Base-by-base conservation (phyloP, 2,797 vertebrate genomes). In the Tapera naevia region DNA sequence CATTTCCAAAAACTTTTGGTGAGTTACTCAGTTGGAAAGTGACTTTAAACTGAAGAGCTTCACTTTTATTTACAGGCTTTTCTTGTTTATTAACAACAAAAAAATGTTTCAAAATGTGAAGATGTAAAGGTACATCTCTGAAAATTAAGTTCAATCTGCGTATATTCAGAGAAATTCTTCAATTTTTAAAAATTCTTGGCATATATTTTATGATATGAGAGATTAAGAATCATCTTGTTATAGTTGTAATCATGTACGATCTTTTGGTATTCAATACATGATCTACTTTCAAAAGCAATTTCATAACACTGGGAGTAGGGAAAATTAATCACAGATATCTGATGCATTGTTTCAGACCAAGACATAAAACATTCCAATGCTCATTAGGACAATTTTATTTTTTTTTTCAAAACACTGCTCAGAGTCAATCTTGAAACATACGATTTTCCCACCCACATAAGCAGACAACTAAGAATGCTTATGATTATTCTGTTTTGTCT, bases 251-350 rank as follows among this genome's bases (percentile, higher is more conserved):
- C 0, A 56, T 80, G 75, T 72, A 62, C 33, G 13, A 84, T 70
- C 3, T 41, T 88, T 90, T 78, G 45, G 21, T 80, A 46, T 48
- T 84, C 33, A 80, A 93, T 93, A 76, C 6, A 28, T 91, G 67
- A 94, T 64, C 86, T 85, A 80, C 21, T 85, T 95, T 93, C 24
- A 64, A 64, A 86, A 60, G 21, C n/a, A 74, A 35, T 82, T 87
- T 90, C 30, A 21, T 88, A 91, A 93, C 46, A 28, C 5, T 76
- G 41, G 23, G 39, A 56, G 15, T 8, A 79, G 12, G 7, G n/a
- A 72, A 91, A 87, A 91, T 65, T 66, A 76, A 91, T 90, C 73
- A 79, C 43, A 95, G 65, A 79, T 79, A 86, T 84, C 32, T 28
- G 11, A 82, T 60, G 21, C 37, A 70, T 74, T 86, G 32, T 67